A percentile compares a stretch with the other conserved stretches of the same genome.
phyloP scores from a whole-genome alignment of 2,888 invertebrate species.

The Nomada goodeniana region DNA sequence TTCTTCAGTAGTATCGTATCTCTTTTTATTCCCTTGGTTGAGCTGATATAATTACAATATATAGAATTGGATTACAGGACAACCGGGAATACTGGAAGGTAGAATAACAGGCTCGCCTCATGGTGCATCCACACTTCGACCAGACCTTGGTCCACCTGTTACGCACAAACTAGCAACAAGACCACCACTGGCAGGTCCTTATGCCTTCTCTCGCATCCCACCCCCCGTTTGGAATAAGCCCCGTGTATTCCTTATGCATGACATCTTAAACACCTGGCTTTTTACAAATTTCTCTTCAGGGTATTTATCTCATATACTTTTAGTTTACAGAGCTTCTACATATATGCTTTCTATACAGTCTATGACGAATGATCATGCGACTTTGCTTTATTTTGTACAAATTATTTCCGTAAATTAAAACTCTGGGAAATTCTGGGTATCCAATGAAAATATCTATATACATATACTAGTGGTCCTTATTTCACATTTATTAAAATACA shows the following conservation, averaged over 20 bases:
- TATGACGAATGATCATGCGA: constrained; percentile 53
- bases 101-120: constrained; percentile 81
- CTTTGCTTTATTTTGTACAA: constrained; percentile 63
- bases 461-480: too few species aligned
- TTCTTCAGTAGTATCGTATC: constrained; percentile 13
- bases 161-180: constrained; percentile 85
- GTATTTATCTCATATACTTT: constrained; percentile 84
- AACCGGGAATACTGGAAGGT: constrained; percentile 80
- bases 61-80: constrained; percentile 80
- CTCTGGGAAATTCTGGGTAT: constrained; percentile 30
- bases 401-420: constrained; percentile 43
- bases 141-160: constrained; percentile 86
- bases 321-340: constrained; percentile 50
- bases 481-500: too few species aligned
- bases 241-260: constrained; percentile 90
- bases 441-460: too few species aligned
- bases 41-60: constrained; percentile 60
- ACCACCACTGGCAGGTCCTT: constrained; percentile 94
- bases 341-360: constrained; percentile 40
- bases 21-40: constrained; percentile 31
- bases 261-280: constrained; percentile 91
- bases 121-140: constrained; percentile 81
- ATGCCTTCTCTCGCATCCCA: constrained; percentile 95
- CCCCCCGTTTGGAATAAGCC: constrained; percentile 92
- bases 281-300: constrained; percentile 93